Conservation (phyloP, 2,797 vertebrate species). For the Mormyrops attenuatus region DNA sequence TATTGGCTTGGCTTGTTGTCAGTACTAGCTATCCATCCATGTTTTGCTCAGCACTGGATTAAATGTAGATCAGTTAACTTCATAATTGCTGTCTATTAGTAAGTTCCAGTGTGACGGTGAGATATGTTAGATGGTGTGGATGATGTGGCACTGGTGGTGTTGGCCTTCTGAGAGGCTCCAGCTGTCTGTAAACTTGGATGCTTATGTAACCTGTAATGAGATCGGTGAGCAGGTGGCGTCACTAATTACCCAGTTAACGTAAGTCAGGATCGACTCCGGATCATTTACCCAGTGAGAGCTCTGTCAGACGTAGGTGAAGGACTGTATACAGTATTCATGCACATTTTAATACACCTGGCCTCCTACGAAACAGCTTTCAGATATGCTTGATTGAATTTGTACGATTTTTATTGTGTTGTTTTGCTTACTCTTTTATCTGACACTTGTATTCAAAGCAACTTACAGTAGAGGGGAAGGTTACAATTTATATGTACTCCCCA, state of each 20-base stretch:
- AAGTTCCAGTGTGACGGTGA: neutral
- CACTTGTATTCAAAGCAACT: neutral
- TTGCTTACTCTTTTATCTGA: neutral
- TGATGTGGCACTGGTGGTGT: neutral
- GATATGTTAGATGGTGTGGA: neutral
- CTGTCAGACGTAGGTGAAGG: neutral
- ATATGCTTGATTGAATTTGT: neutral
- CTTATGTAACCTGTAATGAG: neutral
- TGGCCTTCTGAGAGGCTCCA: neutral
- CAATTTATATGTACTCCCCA: neutral
- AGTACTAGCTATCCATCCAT: neutral
- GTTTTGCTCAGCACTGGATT: neutral
- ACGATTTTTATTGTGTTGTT: neutral
- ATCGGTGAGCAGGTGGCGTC: neutral
- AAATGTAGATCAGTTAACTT: neutral
- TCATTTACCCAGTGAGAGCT: neutral
- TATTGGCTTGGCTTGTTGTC: neutral
- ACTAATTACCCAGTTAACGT: neutral
- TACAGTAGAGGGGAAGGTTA: neutral
- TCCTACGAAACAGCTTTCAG: neutral
- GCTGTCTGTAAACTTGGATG: neutral
- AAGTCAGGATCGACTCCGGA: neutral
- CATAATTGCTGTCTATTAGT: neutral
- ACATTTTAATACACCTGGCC: neutral
- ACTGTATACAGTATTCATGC: neutral